Evolutionary conservation across 2,797 vertebrate species (phyloP).

Genomic region (Capromys pilorides): DNA sequence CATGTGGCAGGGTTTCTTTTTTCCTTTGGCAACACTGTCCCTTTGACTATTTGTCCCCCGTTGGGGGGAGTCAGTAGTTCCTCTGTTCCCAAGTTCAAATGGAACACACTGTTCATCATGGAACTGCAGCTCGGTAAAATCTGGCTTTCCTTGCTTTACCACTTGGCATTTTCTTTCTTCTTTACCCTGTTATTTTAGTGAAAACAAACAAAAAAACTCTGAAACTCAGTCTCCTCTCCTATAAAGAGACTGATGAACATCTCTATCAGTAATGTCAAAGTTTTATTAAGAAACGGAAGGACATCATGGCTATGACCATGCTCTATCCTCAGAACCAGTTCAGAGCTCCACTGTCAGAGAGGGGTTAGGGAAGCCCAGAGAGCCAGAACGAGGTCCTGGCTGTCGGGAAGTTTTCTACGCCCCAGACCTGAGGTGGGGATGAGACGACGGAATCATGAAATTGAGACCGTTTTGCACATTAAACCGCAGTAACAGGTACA

Average conservation of each 20-base stretch:
- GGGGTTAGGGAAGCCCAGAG: neutral
- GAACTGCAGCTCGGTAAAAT: neutral
- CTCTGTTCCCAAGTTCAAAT: neutral
- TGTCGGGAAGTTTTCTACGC: neutral
- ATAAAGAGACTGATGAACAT: neutral
- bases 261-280: neutral
- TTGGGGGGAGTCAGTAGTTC: neutral
- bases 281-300: neutral
- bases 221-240: neutral
- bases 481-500: neutral
- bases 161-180: neutral
- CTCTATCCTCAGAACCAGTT: neutral
- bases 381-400: neutral
- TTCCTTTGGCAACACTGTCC: neutral
- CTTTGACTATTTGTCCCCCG: neutral
- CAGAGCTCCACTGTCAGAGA: neutral
- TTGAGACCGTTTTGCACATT: neutral
- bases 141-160: fast-evolving
- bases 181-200: neutral
- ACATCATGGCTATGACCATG: neutral
- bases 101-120: fast-evolving
- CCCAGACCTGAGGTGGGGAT: neutral
- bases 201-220: neutral
- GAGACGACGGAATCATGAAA: neutral
- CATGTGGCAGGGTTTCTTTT: neutral